A percentile compares a stretch with the other conserved stretches of the same genome.
Evolutionary conservation across 2,888 invertebrate genomes (phyloP).

Genomic region (Conomelus anceps): DNA sequence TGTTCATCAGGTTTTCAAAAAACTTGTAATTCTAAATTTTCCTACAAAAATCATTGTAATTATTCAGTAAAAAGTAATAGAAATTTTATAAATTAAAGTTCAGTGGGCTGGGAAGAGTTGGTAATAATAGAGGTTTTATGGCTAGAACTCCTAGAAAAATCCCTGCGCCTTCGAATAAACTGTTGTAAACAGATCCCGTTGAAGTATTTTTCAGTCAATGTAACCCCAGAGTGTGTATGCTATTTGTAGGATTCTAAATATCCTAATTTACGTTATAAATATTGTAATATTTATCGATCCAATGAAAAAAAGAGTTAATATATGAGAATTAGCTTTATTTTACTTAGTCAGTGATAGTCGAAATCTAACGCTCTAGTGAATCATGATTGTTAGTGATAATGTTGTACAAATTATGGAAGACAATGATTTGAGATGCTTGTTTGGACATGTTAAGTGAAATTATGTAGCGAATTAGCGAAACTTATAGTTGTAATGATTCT

Average conservation of each 20-base stretch:
- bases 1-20: no score
- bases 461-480: background rate
- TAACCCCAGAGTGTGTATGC: background rate
- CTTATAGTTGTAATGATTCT: background rate
- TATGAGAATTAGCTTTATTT: background rate
- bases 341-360: background rate
- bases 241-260: background rate
- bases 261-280: background rate
- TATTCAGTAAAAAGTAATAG: background rate
- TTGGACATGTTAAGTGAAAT: background rate
- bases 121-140: background rate
- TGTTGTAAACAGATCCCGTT: background rate
- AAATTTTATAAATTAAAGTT: background rate
- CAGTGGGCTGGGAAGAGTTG: background rate
- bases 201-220: background rate
- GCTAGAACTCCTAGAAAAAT: background rate
- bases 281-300: background rate
- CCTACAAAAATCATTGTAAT: background rate
- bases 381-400: background rate
- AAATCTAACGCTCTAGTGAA: background rate
- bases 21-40: no score
- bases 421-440: background rate
- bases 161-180: background rate
- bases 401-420: background rate
- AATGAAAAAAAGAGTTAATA: background rate